Base-by-base conservation (phyloP, 2,888 invertebrate genomes). In the Xestia c-nigrum region DNA sequence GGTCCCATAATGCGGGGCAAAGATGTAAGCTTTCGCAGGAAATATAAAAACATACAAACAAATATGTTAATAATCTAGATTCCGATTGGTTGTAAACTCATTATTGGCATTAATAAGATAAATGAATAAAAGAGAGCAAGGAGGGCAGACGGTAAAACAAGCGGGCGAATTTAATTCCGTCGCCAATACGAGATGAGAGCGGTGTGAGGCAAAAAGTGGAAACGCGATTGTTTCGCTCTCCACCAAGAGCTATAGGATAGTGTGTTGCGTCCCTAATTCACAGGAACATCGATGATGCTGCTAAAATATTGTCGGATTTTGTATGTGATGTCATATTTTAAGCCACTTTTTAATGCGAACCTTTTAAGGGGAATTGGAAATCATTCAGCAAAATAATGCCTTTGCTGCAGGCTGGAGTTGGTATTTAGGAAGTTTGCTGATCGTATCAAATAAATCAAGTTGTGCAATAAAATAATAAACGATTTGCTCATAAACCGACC, bases 161-260 rank as follows among this genome's bases (percentile, higher is more conserved):
- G 91, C 92, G 90, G 92, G 91, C 90, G 91, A 93, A 94, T 94
- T 92, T 94, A 94, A 94, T 94, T 95, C 93, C 93, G 92, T 93
- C 91, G 92, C 92, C 93, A 93, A 94, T 94, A 93, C 92, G 92
- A 93, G 92, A 92, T 92, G 92, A 91, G 92, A 89, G 90, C 91
- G 92, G 91, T 92, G 91, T 89, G 91, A 91, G 92, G 91, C 92
- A 92, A 93, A 93, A 94, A 94, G 92, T 93, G 92, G 93, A 92
- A 93, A 92, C 91, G 90, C 92, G 91, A 94, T 94, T 93, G 93
- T 93, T 94, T 90, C 89, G 90, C 87, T 91, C 91, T 91, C 90
- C 89, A 91, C 88, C 86, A 88, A 89, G 86, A 88, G 90, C 89
- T 87, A 85, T 84, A 88, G 88, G 85, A 87, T 90, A 89, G 91